Conservation (phyloP, 2,113 vertebrate genomes). For the Herpetotheres cachinnans region DNA sequence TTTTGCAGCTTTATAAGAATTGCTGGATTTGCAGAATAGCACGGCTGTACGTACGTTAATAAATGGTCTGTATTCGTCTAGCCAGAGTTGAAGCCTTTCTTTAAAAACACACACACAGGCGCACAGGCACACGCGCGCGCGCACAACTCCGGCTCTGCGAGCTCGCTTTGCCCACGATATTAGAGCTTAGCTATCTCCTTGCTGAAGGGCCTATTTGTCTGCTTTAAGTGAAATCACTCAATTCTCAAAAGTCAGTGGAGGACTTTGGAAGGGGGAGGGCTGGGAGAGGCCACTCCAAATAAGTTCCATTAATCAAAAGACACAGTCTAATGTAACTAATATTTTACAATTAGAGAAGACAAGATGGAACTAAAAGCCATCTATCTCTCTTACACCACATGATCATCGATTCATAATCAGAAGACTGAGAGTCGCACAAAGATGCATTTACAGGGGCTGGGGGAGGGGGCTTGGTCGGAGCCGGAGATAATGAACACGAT, state of each 20-base stretch:
- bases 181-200: conserved; percentile 74
- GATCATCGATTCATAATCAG: conserved; percentile 99
- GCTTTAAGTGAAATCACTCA: conserved; percentile 98
- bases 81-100: conserved; percentile 61
- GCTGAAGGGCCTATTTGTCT: conserved; percentile 91
- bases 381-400: conserved; percentile 99
- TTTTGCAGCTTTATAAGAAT: conserved; percentile 73
- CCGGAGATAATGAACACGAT: conserved; percentile 92
- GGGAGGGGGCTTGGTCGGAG: conserved; percentile 75
- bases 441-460: conserved; percentile 80
- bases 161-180: conserved; percentile 69
- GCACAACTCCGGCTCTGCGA: conserved; percentile 14
- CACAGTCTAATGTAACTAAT: conserved; percentile 99
- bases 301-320: conserved; percentile 99
- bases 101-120: not conserved
- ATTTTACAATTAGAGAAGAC: conserved; percentile 99
- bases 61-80: conserved; percentile 38
- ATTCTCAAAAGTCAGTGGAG: conserved; percentile 94
- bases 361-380: conserved; percentile 98
- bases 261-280: conserved; percentile 90
- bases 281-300: conserved; percentile 96
- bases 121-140: not conserved
- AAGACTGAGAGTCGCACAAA: conserved; percentile 86
- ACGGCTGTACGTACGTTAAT: conserved; percentile 12
- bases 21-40: conserved; percentile 68